Base-by-base conservation (phyloP, 1,140 invertebrate species). In the Ganaspis sp. region DNA sequence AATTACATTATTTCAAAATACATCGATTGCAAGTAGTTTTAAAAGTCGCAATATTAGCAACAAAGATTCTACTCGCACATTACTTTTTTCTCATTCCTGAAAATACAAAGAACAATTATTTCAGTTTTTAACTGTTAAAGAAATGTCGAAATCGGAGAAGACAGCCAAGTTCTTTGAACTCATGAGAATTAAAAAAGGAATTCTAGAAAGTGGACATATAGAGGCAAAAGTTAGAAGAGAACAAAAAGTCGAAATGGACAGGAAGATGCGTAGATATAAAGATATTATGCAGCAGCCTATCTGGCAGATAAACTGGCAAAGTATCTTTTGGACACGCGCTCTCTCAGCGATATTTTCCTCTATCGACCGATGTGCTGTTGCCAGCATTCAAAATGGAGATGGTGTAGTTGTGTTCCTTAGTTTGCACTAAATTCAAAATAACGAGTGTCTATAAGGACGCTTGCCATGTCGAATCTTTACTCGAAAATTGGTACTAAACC, bases 401-500 rank as follows among this genome's bases (percentile, higher is more conserved):
- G 72, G 76, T 75, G 80, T 83, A 81, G 75, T 74, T 75, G 15
- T 76, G 69, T 75, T 69, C 75, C 76, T 34, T 74, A n/a, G 75
- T 77, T 82, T 77, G 15, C 75, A 76, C 80, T 81, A 76, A 81
- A 81, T 81, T 79, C 45, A 76, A 77, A 74, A 74, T 38, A 78
- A 34, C 53, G 37, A 75, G 34, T 34, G 49, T 74, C 71, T 71
- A 73, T 74, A 49, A 78, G 70, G 84, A 88, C 84, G 85, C 93
- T 93, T 92, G 92, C 93, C 73, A 95, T 95, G 94, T 95, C 94
- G 79, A 95, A 95, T 93, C 91, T 95, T 76, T 94, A 94, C 87
- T 94, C 93, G 79, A 94, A 95, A 93, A 95, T 94, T 77, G 92
- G 94, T 75, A 92, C 93, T 77, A 95, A 95, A 90, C 94, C 94